Conservation (phyloP, 2,888 invertebrate genomes). For the Nemurella pictetii region DNA sequence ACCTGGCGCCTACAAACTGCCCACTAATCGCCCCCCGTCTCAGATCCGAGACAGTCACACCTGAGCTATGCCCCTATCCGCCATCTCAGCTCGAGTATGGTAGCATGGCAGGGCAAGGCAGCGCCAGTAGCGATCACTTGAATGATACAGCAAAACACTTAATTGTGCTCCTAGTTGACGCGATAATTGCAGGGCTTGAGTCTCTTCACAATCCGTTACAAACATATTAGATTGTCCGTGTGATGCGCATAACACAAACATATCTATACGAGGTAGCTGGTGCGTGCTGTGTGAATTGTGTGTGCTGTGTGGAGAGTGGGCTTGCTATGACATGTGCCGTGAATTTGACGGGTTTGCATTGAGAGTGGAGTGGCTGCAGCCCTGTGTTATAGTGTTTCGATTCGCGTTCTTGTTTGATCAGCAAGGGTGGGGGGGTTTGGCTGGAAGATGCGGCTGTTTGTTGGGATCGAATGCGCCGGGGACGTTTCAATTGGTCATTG, state of each 20-base stretch:
- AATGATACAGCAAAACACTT: slow-evolving; percentile 23
- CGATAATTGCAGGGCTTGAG: background rate
- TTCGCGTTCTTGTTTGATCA: background rate
- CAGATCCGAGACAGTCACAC: background rate
- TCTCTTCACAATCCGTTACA: background rate
- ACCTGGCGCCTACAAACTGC: slow-evolving; percentile 3
- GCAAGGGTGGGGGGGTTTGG: background rate
- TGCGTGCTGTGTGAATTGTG: background rate
- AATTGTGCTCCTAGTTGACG: background rate
- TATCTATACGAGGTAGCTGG: background rate
- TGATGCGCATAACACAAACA: background rate
- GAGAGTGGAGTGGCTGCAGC: background rate
- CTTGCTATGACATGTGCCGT: background rate
- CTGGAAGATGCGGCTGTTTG: background rate
- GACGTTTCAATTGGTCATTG: background rate
- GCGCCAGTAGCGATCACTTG: background rate
- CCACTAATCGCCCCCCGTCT: background rate
- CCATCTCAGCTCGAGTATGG: background rate
- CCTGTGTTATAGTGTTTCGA: too few relatives aligned
- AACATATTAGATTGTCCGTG: background rate
- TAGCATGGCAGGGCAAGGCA: background rate
- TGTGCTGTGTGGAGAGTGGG: background rate
- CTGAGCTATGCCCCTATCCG: too few relatives aligned
- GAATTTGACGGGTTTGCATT: background rate
- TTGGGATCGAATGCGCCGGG: background rate